phyloP scores from a whole-genome alignment of 2,888 invertebrate genomes.

The Theretra japonica region DNA sequence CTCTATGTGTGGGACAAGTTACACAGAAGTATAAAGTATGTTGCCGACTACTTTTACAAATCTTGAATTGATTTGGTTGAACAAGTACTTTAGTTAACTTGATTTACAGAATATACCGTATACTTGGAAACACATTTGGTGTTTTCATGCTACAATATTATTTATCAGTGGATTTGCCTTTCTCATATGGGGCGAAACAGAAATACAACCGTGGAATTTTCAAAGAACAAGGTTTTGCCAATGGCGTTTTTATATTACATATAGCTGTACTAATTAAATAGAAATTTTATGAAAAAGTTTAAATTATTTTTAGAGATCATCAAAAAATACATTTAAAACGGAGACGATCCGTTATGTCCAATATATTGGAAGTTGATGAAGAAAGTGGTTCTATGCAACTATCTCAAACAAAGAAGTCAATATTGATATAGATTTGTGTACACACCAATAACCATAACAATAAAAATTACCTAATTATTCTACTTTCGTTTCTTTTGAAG shows the following conservation, averaged over 20 bases:
- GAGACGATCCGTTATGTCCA: constrained; percentile 69
- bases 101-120: constrained; percentile 59
- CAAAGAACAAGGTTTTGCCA: constrained; percentile 33
- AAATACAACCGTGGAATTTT: constrained; percentile 72
- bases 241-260: background rate
- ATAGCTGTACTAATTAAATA: background rate
- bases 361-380: constrained; percentile 74
- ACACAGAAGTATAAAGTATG: constrained; percentile 73
- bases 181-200: constrained; percentile 72
- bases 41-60: background rate
- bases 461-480: background rate
- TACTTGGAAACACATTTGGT: constrained; percentile 78
- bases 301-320: constrained; percentile 49
- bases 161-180: constrained; percentile 68
- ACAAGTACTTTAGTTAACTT: constrained; percentile 8
- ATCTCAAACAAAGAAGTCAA: constrained; percentile 42
- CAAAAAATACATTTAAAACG: constrained; percentile 48
- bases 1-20: constrained; percentile 87
- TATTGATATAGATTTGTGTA: constrained; percentile 5
- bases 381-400: constrained; percentile 49
- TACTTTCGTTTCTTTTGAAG: no score
- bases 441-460: background rate
- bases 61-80: background rate
- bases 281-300: constrained; percentile 14
- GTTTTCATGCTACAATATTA: constrained; percentile 70